Percentiles rank a stretch among this genome's conserved stretches.
These are phyloP conservation scores for Pogonocichla stellata DNA, from an alignment of 2,113 vertebrate genomes.

Conservation along the genomic window DNA sequence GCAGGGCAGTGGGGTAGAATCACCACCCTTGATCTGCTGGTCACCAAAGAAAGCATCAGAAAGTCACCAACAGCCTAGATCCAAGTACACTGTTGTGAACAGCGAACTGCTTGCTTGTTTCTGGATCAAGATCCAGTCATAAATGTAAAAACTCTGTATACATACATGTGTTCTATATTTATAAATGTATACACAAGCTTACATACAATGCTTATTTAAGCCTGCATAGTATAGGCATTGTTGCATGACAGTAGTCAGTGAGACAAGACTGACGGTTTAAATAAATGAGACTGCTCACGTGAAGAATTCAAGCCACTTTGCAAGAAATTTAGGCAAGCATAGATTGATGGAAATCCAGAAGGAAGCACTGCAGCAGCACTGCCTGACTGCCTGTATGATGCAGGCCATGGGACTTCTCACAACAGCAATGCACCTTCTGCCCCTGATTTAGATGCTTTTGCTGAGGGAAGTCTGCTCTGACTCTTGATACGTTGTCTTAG, in stretches of 20 bases:
- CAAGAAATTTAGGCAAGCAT: not conserved
- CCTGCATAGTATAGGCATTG: not conserved
- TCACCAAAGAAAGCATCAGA: not conserved
- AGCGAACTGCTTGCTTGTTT: not conserved
- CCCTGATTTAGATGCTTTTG: not conserved
- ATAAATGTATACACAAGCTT: not conserved
- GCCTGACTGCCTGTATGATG: not conserved
- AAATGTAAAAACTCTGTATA: not conserved
- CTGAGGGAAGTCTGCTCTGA: not conserved
- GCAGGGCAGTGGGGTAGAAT: not conserved
- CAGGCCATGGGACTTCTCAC: not conserved
- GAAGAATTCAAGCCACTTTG: not conserved
- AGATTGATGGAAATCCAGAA: not conserved
- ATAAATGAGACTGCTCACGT: not conserved
- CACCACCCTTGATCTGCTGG: not conserved
- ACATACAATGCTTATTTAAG: not conserved
- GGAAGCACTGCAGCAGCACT: not conserved
- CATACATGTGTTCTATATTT: rapidly evolving
- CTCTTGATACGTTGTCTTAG: rapidly evolving
- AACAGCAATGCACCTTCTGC: not conserved
- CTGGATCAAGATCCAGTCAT: not conserved
- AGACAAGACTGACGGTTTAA: not conserved
- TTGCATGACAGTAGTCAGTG: not conserved
- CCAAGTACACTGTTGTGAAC: not conserved
- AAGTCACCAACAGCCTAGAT: not conserved